Conservation (phyloP, 2,797 vertebrate genomes). For the Enteromius unitaeniatus region DNA sequence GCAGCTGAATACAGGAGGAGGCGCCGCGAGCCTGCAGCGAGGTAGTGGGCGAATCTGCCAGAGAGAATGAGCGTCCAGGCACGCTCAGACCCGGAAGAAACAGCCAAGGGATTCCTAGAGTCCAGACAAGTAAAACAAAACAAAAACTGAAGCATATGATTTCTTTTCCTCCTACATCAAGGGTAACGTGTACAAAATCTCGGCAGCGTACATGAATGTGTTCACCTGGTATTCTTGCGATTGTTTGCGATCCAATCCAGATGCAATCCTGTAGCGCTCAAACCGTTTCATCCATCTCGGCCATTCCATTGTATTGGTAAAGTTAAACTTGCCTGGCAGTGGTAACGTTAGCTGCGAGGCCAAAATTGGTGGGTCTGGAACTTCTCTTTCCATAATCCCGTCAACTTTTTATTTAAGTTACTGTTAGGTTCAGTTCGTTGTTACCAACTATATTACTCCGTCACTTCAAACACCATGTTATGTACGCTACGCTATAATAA, state of each 20-base stretch:
- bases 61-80: too few species aligned
- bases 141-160: too few species aligned
- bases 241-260: neutral
- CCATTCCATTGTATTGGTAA: neutral
- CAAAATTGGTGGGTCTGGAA: neutral
- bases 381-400: neutral
- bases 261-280: neutral
- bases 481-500: neutral
- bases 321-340: neutral
- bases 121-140: too few species aligned
- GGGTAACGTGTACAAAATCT: too few species aligned
- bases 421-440: neutral
- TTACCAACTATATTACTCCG: neutral
- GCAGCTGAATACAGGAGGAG: too few species aligned
- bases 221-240: too few species aligned
- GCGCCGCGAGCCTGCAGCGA: too few species aligned
- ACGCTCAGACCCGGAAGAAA: too few species aligned
- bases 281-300: neutral
- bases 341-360: neutral
- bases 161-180: too few species aligned
- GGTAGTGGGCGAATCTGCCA: too few species aligned
- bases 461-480: neutral
- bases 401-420: neutral
- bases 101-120: too few species aligned
- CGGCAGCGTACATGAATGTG: too few species aligned